Conservation (phyloP, 1,140 invertebrate genomes). For the Eriosoma lanigerum region DNA sequence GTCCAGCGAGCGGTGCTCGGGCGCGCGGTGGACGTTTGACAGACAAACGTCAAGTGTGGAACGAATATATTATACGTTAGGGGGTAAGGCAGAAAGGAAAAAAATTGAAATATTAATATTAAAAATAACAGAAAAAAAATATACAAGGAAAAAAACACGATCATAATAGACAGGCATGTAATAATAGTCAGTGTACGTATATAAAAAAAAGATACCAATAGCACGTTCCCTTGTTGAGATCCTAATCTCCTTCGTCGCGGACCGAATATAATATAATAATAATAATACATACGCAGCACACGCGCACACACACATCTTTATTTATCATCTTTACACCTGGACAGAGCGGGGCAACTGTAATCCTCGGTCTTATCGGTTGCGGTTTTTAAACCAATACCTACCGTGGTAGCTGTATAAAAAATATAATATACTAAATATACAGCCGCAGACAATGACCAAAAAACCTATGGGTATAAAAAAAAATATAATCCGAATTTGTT, state of each 20-base stretch:
- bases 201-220: slow-evolving; percentile 23
- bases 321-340: slow-evolving; percentile 50
- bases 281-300: not conserved
- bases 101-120: slow-evolving; percentile 6
- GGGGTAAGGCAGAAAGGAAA: not conserved
- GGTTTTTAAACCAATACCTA: slow-evolving; percentile 51
- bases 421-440: not conserved
- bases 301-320: slow-evolving; percentile 39
- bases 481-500: slow-evolving; percentile 20
- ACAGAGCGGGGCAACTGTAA: slow-evolving; percentile 27
- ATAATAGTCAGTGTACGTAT: slow-evolving; percentile 17
- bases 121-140: slow-evolving; percentile 15
- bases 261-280: slow-evolving; percentile 12
- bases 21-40: slow-evolving; percentile 4
- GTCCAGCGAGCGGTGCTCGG: not conserved
- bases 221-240: slow-evolving; percentile 47
- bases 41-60: slow-evolving; percentile 44
- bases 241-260: slow-evolving; percentile 47
- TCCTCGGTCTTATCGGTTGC: slow-evolving; percentile 48
- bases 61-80: slow-evolving; percentile 24
- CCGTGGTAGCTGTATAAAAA: slow-evolving; percentile 1
- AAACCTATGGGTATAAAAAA: slow-evolving; percentile 2
- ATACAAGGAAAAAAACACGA: slow-evolving; percentile 20
- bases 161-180: slow-evolving; percentile 50
- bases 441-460: too few relatives aligned